Base-by-base conservation (phyloP, 2,113 vertebrate genomes). In the Scomber colias region DNA sequence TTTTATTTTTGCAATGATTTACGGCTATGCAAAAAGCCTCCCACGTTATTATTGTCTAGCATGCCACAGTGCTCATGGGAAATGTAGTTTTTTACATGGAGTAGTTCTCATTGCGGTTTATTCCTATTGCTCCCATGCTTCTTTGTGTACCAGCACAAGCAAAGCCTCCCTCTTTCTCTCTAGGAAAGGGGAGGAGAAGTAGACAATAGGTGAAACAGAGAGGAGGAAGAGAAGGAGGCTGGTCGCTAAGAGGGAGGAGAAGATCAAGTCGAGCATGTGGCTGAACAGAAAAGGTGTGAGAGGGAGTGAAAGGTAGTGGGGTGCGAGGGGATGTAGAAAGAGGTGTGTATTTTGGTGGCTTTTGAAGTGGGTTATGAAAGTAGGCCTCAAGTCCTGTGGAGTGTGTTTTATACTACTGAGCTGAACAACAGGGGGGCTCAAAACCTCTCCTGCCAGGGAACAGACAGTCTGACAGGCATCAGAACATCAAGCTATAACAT, bases 321-420 rank as follows among this genome's bases (percentile, higher is more conserved):
- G 62, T 79, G 54, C 70, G 82, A 50, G 54, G 59, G 76, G 65
- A 67, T 81, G 69, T 71, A 78, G 81, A 79, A 50, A 70, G 51
- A 68, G 57, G 59, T 45, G 54, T 68, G 65, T 76, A 51, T 80
- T 50, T 67, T 2, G 7, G 48, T n/a, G 35, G 72, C 65, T 79
- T 88, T 90, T 88, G 75, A 89, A 89, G 88, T 59, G 44, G 60
- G 71, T 77, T 88, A 75, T 84, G 60, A 88, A 86, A 81, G 74
- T 54, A 21, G 78, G 49, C 65, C 71, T 64, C 0, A 46, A 75
- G 61, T 68, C 84, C 55, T 59, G 83, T 21, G 46, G 65, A 61
- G 72, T 59, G 65, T 84, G 64, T 67, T 80, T 78, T 50, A 77
- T 35, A 21, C 65, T 59, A 45, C 72, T 46, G 61, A 88, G 83